These are phyloP conservation scores for Monoplex corrugatus DNA, from an alignment of 2,888 invertebrate species.

Conservation along the genomic window DNA sequence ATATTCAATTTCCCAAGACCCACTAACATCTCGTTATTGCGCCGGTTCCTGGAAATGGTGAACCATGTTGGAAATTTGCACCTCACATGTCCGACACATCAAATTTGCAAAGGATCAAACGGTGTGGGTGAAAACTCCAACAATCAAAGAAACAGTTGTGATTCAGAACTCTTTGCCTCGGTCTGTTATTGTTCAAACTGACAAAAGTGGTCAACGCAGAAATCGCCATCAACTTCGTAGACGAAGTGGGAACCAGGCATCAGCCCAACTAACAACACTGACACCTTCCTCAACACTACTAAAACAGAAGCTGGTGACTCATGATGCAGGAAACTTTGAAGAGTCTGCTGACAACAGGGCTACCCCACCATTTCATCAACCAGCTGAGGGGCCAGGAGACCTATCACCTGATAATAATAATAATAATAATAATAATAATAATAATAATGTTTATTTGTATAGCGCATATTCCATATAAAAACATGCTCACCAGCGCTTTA, in stretches of 20 bases:
- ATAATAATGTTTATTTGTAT: no score
- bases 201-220: not conserved
- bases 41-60: not conserved
- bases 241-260: slow-evolving; percentile 11
- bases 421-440: no score
- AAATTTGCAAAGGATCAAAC: not conserved
- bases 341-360: no score
- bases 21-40: not conserved
- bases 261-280: not conserved
- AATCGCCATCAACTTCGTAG: not conserved
- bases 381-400: no score
- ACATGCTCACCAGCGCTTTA: no score
- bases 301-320: not conserved
- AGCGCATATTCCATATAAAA: no score
- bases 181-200: not conserved
- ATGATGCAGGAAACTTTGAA: no score
- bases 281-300: not conserved
- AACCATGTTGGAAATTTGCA: slow-evolving; percentile 10
- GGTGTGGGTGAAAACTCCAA: not conserved
- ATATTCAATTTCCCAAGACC: not conserved
- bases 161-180: not conserved
- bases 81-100: not conserved
- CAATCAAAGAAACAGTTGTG: not conserved
- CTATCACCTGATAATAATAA: no score
- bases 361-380: no score